Conservation (phyloP, 1,140 invertebrate species). For the Drosophila pectinifera region DNA sequence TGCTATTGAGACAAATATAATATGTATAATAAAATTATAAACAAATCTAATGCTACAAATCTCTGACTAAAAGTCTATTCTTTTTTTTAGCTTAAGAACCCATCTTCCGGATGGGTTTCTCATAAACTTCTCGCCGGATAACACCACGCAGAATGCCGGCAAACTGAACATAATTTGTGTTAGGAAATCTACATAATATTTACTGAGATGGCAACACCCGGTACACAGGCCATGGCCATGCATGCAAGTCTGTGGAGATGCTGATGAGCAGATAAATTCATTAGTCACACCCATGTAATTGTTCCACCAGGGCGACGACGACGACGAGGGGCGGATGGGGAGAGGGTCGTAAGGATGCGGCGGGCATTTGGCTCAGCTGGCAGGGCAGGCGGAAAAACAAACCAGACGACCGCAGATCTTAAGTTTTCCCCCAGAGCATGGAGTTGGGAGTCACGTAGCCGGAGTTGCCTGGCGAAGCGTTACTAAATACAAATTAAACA, state of each 20-base stretch:
- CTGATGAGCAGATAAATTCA: constrained; percentile 85
- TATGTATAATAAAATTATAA: neutral
- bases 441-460: constrained; percentile 59
- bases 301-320: constrained; percentile 74
- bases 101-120: constrained; percentile 38
- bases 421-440: constrained; percentile 54
- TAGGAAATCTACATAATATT: constrained; percentile 84
- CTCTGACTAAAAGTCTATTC: neutral
- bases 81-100: neutral
- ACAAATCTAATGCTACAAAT: no score
- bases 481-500: constrained; percentile 85
- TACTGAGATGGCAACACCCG: constrained; percentile 61
- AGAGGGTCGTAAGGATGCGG: constrained; percentile 45
- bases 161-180: constrained; percentile 83
- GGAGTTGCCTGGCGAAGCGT: constrained; percentile 58
- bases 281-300: constrained; percentile 85
- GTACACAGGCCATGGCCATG: constrained; percentile 52
- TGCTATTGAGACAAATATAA: neutral
- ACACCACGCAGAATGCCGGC: constrained; percentile 62
- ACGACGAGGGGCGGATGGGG: constrained; percentile 21
- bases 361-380: constrained; percentile 67
- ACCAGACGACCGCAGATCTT: constrained; percentile 65
- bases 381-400: constrained; percentile 44
- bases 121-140: constrained; percentile 69
- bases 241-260: constrained; percentile 62